Conservation (phyloP, 2,888 invertebrate species). For the Athetis lepigone region DNA sequence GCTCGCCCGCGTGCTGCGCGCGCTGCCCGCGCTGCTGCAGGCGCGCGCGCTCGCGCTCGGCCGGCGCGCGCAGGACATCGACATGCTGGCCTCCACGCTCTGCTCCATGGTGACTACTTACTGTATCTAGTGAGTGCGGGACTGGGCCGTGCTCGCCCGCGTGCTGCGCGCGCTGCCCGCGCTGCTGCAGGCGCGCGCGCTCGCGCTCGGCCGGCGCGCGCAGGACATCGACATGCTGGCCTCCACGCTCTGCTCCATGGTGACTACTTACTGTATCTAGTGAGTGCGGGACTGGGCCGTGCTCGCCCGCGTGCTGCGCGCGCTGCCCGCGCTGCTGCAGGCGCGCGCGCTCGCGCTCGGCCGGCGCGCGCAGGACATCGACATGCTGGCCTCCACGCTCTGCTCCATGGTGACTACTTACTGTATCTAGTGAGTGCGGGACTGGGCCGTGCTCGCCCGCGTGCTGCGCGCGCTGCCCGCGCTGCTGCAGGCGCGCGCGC, state of each 20-base stretch:
- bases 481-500: constrained; percentile 96
- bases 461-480: constrained; percentile 95
- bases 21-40: constrained; percentile 95
- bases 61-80: constrained; percentile 94
- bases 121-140: constrained; percentile 94
- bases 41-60: constrained; percentile 96
- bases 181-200: constrained; percentile 96
- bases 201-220: constrained; percentile 94
- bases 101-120: no score
- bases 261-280: no score
- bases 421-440: constrained; percentile 94
- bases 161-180: constrained; percentile 95
- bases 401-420: no score
- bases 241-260: constrained; percentile 94
- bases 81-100: constrained; percentile 94
- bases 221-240: constrained; percentile 95
- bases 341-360: constrained; percentile 96
- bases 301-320: constrained; percentile 93
- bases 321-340: constrained; percentile 95
- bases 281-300: constrained; percentile 96
- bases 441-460: constrained; percentile 95
- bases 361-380: constrained; percentile 94
- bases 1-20: constrained; percentile 93
- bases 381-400: constrained; percentile 94
- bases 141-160: constrained; percentile 95